Evolutionary conservation across 2,888 invertebrate species (phyloP).

Genomic region (Toxonevra muliebris): DNA sequence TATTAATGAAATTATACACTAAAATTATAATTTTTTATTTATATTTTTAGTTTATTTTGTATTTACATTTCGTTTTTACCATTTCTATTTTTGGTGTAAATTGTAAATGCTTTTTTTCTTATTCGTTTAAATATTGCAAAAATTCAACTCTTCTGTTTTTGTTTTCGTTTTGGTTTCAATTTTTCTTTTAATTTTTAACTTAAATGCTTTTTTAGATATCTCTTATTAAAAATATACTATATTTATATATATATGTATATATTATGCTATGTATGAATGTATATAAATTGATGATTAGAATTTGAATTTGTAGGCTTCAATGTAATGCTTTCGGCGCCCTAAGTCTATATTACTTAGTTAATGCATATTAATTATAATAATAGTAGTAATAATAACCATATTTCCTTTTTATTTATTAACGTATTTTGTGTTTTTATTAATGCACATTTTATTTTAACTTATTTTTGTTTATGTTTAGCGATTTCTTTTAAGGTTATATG

Average conservation of each 20-base stretch:
- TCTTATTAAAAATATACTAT: conserved; percentile 4
- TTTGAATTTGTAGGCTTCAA: not conserved
- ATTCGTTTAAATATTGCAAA: not conserved
- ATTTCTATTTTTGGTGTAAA: not conserved
- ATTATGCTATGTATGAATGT: too few species aligned
- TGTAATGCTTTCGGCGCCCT: conserved; percentile 3
- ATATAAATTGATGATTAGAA: not conserved
- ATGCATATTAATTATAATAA: too few species aligned
- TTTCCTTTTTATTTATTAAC: too few species aligned
- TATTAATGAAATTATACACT: too few species aligned
- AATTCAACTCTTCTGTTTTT: not conserved
- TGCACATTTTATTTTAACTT: too few species aligned
- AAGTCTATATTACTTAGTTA: not conserved
- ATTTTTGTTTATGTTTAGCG: too few species aligned
- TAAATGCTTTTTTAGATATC: not conserved
- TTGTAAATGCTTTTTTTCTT: not conserved
- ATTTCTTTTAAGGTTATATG: too few species aligned
- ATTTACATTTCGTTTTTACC: not conserved
- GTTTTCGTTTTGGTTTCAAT: not conserved
- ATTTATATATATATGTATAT: not conserved
- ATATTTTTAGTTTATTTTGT: not conserved
- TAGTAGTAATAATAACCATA: too few species aligned
- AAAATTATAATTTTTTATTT: not conserved
- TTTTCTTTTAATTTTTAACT: not conserved
- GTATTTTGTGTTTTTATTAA: too few species aligned